phyloP scores from a whole-genome alignment of 2,888 invertebrate species.

The Trachelus troglodyta region DNA sequence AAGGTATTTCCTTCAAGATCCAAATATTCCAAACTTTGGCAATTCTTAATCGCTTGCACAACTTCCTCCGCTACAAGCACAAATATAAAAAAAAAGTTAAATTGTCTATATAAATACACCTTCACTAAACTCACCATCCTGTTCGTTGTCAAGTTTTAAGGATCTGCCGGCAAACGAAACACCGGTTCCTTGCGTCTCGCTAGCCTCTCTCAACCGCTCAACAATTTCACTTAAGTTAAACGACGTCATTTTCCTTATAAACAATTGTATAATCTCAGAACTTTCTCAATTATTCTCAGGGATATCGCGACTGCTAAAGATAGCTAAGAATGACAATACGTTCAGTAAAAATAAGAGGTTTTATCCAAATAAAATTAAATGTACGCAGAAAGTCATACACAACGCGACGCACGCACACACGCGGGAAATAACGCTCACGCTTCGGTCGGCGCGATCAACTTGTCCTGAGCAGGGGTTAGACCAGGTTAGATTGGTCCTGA shows the following conservation, averaged over 20 bases:
- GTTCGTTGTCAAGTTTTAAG: slow-evolving; percentile 80
- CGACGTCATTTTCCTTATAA: slow-evolving; percentile 61
- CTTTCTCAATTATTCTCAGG: too few relatives aligned
- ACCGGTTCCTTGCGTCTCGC: slow-evolving; percentile 67
- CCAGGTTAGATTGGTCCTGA: too few relatives aligned
- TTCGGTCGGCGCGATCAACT: too few relatives aligned
- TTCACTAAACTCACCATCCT: slow-evolving; percentile 76
- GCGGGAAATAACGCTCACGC: background rate
- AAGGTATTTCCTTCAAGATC: slow-evolving; percentile 93
- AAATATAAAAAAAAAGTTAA: slow-evolving; percentile 10
- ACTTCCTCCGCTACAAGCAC: slow-evolving; percentile 76
- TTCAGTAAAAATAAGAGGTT: too few relatives aligned
- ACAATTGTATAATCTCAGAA: background rate
- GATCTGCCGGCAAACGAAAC: slow-evolving; percentile 86
- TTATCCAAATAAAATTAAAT: background rate
- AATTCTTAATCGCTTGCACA: slow-evolving; percentile 79
- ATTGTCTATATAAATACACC: slow-evolving; percentile 11
- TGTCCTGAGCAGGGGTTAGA: too few relatives aligned
- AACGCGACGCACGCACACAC: background rate
- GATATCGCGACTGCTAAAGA: too few relatives aligned
- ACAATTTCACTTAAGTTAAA: slow-evolving; percentile 72
- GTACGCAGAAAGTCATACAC: background rate
- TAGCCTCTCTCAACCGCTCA: slow-evolving; percentile 47
- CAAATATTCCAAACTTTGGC: slow-evolving; percentile 77
- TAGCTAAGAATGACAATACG: too few relatives aligned